Percentiles rank a stretch among this genome's conserved stretches.
Conservation (phyloP, 2,113 vertebrate genomes). For the Geococcyx californianus region DNA sequence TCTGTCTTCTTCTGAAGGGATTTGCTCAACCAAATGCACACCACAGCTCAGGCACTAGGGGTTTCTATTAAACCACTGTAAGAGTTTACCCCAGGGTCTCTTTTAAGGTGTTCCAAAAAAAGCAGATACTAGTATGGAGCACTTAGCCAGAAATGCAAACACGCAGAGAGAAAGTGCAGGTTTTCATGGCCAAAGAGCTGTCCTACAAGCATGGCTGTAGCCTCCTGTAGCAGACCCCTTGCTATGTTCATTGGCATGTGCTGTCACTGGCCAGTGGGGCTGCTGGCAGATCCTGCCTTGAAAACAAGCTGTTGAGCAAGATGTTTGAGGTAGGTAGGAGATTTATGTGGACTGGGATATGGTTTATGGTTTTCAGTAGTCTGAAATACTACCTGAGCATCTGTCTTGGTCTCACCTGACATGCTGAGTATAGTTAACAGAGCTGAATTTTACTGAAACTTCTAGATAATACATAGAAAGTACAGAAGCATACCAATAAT, state of each 20-base stretch:
- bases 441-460: not conserved
- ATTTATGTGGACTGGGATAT: not conserved
- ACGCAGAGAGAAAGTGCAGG: not conserved
- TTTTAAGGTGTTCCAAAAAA: not conserved
- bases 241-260: not conserved
- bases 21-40: not conserved
- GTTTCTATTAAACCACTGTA: not conserved
- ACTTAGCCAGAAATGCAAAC: not conserved
- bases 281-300: not conserved
- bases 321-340: not conserved
- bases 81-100: not conserved
- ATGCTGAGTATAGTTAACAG: not conserved
- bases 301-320: not conserved
- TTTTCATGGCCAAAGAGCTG: not conserved
- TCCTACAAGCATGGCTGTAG: accelerated
- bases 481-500: not conserved
- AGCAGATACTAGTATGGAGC: not conserved
- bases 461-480: not conserved
- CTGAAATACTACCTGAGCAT: not conserved
- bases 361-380: not conserved
- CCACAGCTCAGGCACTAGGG: not conserved
- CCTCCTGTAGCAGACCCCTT: too few species aligned
- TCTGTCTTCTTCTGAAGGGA: not conserved
- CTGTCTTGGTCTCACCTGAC: not conserved
- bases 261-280: not conserved